A percentile compares a stretch with the other conserved stretches of the same genome.
These are phyloP conservation scores for Pegea sp. DNA, from an alignment of 23 tunicate genomes.

Conservation along the genomic window DNA sequence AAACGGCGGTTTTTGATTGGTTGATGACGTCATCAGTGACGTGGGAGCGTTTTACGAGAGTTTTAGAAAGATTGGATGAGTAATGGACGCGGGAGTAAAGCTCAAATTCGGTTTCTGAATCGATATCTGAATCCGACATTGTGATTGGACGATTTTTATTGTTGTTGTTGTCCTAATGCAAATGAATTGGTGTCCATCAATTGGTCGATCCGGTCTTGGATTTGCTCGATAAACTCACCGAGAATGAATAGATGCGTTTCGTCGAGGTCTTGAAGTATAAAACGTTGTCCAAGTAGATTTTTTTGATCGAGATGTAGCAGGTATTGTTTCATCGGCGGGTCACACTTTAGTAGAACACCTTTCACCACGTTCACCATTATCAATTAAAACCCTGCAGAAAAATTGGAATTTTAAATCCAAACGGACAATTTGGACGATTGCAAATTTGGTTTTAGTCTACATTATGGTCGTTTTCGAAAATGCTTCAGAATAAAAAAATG, in stretches of 20 bases:
- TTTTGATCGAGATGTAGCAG: constrained; percentile 59
- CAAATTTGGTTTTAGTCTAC: no score
- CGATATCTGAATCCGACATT: not conserved
- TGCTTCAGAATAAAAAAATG: no score
- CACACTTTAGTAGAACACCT: constrained; percentile 72
- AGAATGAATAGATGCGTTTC: constrained; percentile 72
- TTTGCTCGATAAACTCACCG: constrained; percentile 28
- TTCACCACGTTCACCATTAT: constrained; percentile 87
- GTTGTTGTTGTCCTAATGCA: constrained; percentile 35
- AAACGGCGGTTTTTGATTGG: not conserved
- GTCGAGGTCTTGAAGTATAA: constrained; percentile 79
- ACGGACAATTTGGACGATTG: no score
- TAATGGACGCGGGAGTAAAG: not conserved
- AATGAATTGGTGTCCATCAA: constrained; percentile 66
- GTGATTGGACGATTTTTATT: no score
- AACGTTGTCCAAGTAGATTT: constrained; percentile 33
- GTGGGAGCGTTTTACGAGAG: not conserved
- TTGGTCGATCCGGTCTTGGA: constrained; percentile 61
- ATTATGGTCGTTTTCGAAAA: no score
- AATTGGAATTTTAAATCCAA: no score
- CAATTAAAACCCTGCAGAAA: no score
- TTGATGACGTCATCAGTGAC: not conserved
- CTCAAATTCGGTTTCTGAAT: not conserved
- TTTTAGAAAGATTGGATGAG: not conserved
- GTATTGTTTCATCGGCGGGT: constrained; percentile 93